Conservation (phyloP, 2,888 invertebrate genomes). For the Poecilobothrus nobilitatus region DNA sequence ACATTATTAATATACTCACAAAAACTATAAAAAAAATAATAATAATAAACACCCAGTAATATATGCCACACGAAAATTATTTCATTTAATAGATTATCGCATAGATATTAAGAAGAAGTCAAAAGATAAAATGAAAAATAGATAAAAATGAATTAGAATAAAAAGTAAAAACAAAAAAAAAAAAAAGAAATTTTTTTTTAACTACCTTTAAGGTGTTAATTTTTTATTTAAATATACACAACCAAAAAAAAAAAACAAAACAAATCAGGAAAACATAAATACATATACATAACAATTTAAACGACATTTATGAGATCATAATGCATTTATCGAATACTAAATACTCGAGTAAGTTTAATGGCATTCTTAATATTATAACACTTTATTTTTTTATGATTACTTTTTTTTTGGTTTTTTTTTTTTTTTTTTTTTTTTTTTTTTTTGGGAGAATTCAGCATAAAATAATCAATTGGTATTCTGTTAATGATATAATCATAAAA, state of each 20-base stretch:
- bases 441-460: background rate
- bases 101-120: too few species aligned
- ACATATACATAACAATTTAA: background rate
- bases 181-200: too few species aligned
- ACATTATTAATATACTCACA: too few species aligned
- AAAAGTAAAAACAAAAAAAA: background rate
- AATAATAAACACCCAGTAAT: too few species aligned
- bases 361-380: too few species aligned
- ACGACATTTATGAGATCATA: background rate
- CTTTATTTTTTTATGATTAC: too few species aligned
- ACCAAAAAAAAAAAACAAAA: background rate
- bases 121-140: too few species aligned
- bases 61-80: too few species aligned
- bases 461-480: background rate
- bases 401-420: background rate
- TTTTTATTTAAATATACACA: background rate
- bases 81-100: too few species aligned
- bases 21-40: too few species aligned
- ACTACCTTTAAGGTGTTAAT: background rate
- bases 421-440: background rate
- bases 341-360: background rate
- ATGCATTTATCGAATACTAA: conserved; percentile 4
- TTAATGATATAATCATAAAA: background rate
- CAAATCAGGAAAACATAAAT: too few species aligned
- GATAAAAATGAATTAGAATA: background rate